phyloP scores from a whole-genome alignment of 2,797 vertebrate species.

The Betta splendens region DNA sequence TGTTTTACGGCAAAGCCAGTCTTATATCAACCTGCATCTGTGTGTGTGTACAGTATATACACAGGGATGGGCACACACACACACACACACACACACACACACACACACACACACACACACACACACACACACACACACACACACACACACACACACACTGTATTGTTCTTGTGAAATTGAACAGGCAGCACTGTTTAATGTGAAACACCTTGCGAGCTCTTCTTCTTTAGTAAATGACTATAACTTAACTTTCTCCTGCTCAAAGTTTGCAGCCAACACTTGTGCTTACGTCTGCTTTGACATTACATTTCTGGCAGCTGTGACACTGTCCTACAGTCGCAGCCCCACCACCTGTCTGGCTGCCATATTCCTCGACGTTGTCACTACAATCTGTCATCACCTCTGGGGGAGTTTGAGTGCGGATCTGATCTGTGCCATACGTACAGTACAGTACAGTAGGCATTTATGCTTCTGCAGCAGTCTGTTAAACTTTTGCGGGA shows the following conservation, averaged over 20 bases:
- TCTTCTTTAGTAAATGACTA: too few relatives aligned
- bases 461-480: slow-evolving; percentile 16
- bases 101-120: too few relatives aligned
- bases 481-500: background rate
- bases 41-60: background rate
- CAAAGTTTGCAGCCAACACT: slow-evolving; percentile 7
- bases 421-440: slow-evolving; percentile 21
- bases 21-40: slow-evolving; percentile 11
- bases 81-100: too few relatives aligned
- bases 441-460: too few relatives aligned
- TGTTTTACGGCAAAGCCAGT: slow-evolving; percentile 6
- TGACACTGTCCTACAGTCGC: slow-evolving; percentile 11
- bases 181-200: slow-evolving; percentile 23
- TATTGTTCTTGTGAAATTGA: too few relatives aligned
- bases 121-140: too few relatives aligned
- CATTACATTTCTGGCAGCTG: slow-evolving; percentile 30
- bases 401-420: slow-evolving; percentile 5
- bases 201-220: too few relatives aligned
- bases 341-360: slow-evolving; percentile 23
- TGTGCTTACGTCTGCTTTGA: slow-evolving; percentile 20
- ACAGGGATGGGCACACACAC: too few relatives aligned
- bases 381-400: slow-evolving; percentile 26
- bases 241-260: slow-evolving; percentile 18
- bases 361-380: slow-evolving; percentile 32
- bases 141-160: too few relatives aligned